Evolutionary conservation across 2,888 invertebrate genomes (phyloP), one percentile per base, ranked within the genome.

Genomic region (Ochlodes sylvanus): DNA sequence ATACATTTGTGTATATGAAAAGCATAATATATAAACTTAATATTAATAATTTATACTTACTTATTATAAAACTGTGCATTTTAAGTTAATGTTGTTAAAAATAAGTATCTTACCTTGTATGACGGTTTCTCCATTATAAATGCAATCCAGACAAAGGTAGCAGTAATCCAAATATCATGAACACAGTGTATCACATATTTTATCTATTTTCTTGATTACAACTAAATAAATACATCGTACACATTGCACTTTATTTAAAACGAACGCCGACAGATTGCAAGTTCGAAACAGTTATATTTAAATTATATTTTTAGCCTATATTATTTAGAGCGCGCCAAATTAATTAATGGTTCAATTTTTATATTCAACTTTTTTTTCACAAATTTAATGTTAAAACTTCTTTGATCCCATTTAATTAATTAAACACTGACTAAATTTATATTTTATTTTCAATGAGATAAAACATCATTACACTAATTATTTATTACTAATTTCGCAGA

Each of bases 51-150:
- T n/a, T n/a, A n/a, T 27, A 27, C 5, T 4, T 27, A 5, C 5
- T 27, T 27, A 27, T 27, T 4, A 5, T 27, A 27, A 27, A 27
- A 27, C 5, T 27, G 27, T 27, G 27, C 2, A 27, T 27, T 27
- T 5, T 5, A 27, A 27, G 27, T 27, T 27, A 4, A 5, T 27
- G 5, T 27, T 27, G 2, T 27, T 27, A 27, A 5, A 27, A 52
- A 14, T 27, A 6, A 41, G 2, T 15, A 10, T 61, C 75, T 75
- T 81, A 92, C 92, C 90, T 92, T 91, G 77, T 83, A 91, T 21
- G 91, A 83, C 42, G 92, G 92, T 79, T 91, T 92, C 75, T 92
- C 92, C 92, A 93, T 82, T 78, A 73, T 74, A 77, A 76, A 72
- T 64, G 69, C 60, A 87, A 87, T 86, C 88, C 86, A 80, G 78